Percentiles rank a stretch among this genome's conserved stretches.
Conservation (phyloP, 2,797 vertebrate genomes). For the Pogoniulus pusillus region DNA sequence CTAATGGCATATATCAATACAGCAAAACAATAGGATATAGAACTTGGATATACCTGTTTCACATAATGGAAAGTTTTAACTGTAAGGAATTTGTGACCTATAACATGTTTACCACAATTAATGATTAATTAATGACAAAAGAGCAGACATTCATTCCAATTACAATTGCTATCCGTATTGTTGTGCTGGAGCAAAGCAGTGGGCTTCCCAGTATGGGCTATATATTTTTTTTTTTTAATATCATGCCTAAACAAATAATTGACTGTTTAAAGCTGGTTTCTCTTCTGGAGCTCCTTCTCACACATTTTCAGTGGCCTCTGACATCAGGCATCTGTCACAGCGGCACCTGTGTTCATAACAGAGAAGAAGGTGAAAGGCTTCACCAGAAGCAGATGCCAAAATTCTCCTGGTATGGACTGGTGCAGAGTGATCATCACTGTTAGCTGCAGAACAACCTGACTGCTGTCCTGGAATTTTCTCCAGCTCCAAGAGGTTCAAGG, state of each 20-base stretch:
- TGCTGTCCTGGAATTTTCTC: conserved; percentile 21
- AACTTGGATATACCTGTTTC: background rate
- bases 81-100: conserved; percentile 34
- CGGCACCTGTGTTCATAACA: background rate
- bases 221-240: background rate
- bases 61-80: conserved; percentile 20
- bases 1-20: conserved; percentile 7
- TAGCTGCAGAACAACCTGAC: background rate
- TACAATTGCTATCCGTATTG: background rate
- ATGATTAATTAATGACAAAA: conserved; percentile 21
- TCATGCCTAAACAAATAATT: background rate
- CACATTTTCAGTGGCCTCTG: background rate
- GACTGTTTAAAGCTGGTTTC: background rate
- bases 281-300: background rate
- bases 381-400: conserved; percentile 9
- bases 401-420: background rate
- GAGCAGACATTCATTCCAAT: conserved; percentile 27
- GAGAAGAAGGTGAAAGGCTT: background rate
- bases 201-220: background rate
- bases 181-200: background rate
- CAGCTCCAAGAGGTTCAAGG: background rate
- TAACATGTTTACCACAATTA: conserved; percentile 33
- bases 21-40: background rate
- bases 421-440: background rate
- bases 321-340: background rate